These are phyloP conservation scores for Lochmaea capreae DNA, from an alignment of 2,888 invertebrate genomes.

Conservation along the genomic window DNA sequence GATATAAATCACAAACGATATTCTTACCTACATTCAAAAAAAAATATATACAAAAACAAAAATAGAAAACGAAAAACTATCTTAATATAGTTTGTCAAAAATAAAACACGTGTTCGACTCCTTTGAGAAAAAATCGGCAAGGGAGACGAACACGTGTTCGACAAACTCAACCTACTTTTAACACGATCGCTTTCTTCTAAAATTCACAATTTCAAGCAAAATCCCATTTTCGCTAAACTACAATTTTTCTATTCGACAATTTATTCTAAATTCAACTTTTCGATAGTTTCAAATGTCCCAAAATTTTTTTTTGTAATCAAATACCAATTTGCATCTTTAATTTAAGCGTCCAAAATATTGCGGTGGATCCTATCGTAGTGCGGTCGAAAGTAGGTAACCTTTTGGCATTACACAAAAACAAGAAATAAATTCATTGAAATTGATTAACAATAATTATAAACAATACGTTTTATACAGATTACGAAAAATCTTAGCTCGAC, in stretches of 20 bases:
- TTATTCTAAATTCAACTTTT: background rate
- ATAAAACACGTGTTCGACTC: no score
- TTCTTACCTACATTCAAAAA: slow-evolving; percentile 2
- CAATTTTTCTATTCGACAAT: background rate
- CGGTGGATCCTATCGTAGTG: no score
- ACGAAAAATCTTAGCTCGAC: no score
- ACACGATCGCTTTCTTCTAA: background rate
- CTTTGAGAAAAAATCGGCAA: no score
- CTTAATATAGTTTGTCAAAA: no score
- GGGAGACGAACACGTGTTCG: no score
- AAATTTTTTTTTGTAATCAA: background rate
- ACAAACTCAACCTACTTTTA: background rate
- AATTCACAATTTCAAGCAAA: background rate
- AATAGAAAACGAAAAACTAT: background rate
- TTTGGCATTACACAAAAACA: no score
- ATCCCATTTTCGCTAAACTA: background rate
- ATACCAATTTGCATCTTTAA: background rate
- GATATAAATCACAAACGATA: slow-evolving; percentile 5
- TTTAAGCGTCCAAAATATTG: background rate
- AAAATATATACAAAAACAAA: background rate
- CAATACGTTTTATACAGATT: no score
- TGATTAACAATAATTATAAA: no score
- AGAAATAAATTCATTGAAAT: no score
- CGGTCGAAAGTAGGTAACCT: no score
- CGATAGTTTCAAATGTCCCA: background rate